Evolutionary conservation across 2,113 vertebrate species (phyloP), one percentile per base, ranked within the genome.

Genomic region (Etia nguti): DNA sequence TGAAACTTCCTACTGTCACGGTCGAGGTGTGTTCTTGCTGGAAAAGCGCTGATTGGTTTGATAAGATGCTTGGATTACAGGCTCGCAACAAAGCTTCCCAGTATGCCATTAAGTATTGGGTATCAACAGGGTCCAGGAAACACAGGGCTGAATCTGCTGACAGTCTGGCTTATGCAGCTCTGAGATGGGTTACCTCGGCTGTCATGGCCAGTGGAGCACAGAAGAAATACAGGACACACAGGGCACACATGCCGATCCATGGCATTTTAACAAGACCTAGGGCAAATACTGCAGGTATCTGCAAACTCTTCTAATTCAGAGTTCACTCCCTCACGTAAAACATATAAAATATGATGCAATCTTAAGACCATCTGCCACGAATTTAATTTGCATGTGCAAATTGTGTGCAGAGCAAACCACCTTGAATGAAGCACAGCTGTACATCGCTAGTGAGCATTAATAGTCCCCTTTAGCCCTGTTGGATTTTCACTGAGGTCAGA

Each of bases 51-150:
- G 95, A 95, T 95, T 93, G 94, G 91, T 89, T 86, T 93, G 94
- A 95, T 95, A 95, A 95, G 84, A 94, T 92, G 41, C 93, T 90
- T 62, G 91, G 92, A 94, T 95, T 94, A 92, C 73, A 82, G 88
- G 90, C 89, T 91, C 87, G 89, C 93, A 90, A 65, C 31, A 80
- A 77, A 86, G 85, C 83, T 87, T 90, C 88, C 86, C 79, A 83
- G 86, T 89, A 86, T 86, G 88, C 88, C 84, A 90, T 90, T 89
- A 86, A 84, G 91, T 82, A 85, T 83, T 81, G 83, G 89, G 89
- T 92, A 90, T 90, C 87, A 90, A 81, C 90, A 85, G 90, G 92
- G 93, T 92, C 82, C 79, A 90, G 88, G 82, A 92, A 91, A 83
- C 86, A 87, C 88, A 31, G 82, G 85, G 73, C 86, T 80, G 83